Conservation (phyloP, 2,113 vertebrate species). For the Epinephelus cyanopodus region DNA sequence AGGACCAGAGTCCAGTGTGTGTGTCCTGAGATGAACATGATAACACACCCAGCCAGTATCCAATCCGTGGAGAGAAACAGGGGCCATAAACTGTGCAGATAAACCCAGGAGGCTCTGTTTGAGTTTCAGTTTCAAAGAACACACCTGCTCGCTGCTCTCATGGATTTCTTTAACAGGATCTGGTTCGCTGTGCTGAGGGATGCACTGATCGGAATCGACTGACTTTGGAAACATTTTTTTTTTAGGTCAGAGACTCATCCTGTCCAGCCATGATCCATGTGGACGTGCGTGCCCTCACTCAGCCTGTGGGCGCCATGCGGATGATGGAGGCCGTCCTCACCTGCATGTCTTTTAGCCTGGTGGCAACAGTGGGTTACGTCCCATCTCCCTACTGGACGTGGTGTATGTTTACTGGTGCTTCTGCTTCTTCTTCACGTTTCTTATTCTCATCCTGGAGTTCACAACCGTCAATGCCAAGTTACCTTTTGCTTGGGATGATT, state of each 20-base stretch:
- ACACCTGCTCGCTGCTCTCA: not conserved
- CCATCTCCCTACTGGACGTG: constrained; percentile 76
- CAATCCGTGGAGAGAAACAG: constrained; percentile 57
- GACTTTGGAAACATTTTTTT: constrained; percentile 10
- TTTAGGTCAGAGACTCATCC: not conserved
- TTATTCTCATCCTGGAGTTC: constrained; percentile 88
- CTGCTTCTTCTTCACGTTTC: constrained; percentile 84
- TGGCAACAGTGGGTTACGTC: constrained; percentile 46
- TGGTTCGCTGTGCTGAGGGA: not conserved
- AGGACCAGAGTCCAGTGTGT: constrained; percentile 73
- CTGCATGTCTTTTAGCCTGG: constrained; percentile 87
- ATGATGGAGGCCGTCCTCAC: constrained; percentile 79
- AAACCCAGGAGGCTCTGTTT: constrained; percentile 51
- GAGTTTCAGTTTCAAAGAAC: constrained; percentile 51
- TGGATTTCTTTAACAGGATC: constrained; percentile 40
- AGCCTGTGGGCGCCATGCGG: constrained; percentile 86
- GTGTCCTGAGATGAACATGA: constrained; percentile 4
- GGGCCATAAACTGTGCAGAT: constrained; percentile 69
- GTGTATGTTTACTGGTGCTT: constrained; percentile 94
- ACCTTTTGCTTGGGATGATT: constrained; percentile 90
- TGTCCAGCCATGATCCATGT: constrained; percentile 41
- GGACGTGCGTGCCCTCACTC: constrained; percentile 76
- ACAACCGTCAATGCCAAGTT: constrained; percentile 75
- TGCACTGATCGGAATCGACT: not conserved
- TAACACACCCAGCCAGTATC: constrained; percentile 45